Percentiles rank a stretch among this genome's conserved stretches.
These are phyloP conservation scores for Sebastes umbrosus DNA, from an alignment of 2,797 vertebrate species.

Conservation along the genomic window DNA sequence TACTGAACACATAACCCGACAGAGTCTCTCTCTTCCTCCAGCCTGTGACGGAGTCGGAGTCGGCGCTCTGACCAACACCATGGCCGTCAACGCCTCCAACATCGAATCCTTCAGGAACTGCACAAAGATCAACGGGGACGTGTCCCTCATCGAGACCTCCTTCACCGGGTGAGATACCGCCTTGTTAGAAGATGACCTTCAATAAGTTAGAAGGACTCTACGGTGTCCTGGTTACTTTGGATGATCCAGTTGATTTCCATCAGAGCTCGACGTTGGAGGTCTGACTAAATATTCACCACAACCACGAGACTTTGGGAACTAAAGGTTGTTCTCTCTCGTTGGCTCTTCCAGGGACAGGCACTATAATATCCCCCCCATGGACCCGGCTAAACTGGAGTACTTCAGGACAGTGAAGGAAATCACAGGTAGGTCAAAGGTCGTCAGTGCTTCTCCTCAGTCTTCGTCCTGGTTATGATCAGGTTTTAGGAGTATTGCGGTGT, in stretches of 20 bases:
- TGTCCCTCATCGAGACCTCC: constrained; percentile 83
- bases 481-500: neutral
- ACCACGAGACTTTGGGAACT: neutral
- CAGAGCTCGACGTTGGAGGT: no score
- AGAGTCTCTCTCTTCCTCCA: constrained; percentile 41
- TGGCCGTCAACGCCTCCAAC: constrained; percentile 92
- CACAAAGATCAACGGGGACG: constrained; percentile 90
- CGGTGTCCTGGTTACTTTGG: no score
- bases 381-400: constrained; percentile 86
- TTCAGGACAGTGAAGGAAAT: constrained; percentile 94
- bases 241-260: no score
- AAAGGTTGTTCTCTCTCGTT: neutral
- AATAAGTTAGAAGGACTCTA: no score
- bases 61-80: constrained; percentile 79
- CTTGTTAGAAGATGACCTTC: no score
- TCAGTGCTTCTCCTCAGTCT: neutral
- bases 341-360: constrained; percentile 85
- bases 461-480: no score
- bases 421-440: constrained; percentile 81
- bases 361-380: constrained; percentile 84
- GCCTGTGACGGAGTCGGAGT: constrained; percentile 88
- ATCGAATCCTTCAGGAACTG: constrained; percentile 93
- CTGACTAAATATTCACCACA: neutral
- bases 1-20: neutral
- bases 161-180: constrained; percentile 85